Conservation (phyloP, 1,140 invertebrate species). For the Tetraneura akinire region DNA sequence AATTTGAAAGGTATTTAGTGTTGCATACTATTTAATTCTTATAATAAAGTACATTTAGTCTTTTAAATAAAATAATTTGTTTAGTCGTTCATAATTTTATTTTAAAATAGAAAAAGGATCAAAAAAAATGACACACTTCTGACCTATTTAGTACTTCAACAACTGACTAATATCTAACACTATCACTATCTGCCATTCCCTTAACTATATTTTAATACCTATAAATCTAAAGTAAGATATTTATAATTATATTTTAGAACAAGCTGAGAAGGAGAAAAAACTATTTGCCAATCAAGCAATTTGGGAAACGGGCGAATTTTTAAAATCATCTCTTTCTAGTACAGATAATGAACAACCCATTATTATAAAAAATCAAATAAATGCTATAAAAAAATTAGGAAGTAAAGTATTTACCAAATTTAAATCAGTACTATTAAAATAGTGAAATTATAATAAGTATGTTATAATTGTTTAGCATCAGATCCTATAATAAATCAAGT, state of each 20-base stretch:
- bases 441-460: background rate
- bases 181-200: no score
- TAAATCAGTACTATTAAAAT: background rate
- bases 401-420: conserved; percentile 3
- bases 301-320: conserved; percentile 14
- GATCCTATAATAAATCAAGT: conserved; percentile 16
- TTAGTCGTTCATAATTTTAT: no score
- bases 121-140: no score
- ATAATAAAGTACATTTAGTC: no score
- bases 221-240: no score
- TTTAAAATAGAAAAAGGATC: no score
- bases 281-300: conserved; percentile 1
- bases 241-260: background rate
- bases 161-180: no score
- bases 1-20: conserved; percentile 23
- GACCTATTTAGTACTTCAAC: no score
- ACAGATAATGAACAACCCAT: conserved; percentile 28
- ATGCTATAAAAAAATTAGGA: conserved; percentile 38
- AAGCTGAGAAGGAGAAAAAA: conserved; percentile 21
- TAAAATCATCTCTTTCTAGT: conserved; percentile 9
- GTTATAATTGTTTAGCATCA: background rate
- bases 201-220: no score
- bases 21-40: background rate
- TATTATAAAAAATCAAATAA: conserved; percentile 22
- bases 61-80: no score